Evolutionary conservation across 2,113 vertebrate species (phyloP).

Genomic region (Sinocyclocheilus anophthalmus): DNA sequence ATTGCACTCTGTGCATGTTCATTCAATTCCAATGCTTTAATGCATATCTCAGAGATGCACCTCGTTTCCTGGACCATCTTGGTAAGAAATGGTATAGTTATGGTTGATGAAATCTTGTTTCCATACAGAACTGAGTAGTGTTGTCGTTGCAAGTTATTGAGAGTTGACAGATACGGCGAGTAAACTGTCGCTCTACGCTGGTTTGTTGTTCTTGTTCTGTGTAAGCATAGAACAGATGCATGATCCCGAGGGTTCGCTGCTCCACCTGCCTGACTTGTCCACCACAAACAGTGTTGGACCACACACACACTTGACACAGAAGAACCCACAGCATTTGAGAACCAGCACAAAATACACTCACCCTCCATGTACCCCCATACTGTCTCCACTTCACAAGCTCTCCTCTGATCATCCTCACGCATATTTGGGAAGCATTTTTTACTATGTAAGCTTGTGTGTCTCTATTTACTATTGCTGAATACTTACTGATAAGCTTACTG

Average conservation of each 20-base stretch:
- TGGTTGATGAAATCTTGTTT: not conserved
- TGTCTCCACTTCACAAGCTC: not conserved
- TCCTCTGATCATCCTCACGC: not conserved
- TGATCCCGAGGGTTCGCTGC: constrained; percentile 58
- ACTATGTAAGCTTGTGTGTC: not conserved
- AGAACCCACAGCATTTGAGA: constrained; percentile 16
- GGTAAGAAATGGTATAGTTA: not conserved
- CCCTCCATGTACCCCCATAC: no score
- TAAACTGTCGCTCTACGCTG: constrained; percentile 32
- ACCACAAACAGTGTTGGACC: constrained; percentile 43
- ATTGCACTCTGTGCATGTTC: not conserved
- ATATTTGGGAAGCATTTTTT: not conserved
- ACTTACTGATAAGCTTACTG: not conserved
- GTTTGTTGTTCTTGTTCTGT: constrained; percentile 11
- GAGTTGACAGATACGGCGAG: constrained; percentile 12
- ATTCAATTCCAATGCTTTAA: not conserved
- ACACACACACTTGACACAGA: constrained; percentile 19
- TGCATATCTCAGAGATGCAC: not conserved
- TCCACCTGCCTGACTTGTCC: constrained; percentile 48
- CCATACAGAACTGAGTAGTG: not conserved
- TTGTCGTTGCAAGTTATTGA: not conserved
- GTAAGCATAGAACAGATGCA: constrained; percentile 57
- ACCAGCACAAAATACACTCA: constrained; percentile 45
- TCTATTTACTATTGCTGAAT: not conserved
- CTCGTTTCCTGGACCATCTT: not conserved